Base-by-base conservation (phyloP, 2,888 invertebrate genomes). In the Sphaerophoria taeniata region DNA sequence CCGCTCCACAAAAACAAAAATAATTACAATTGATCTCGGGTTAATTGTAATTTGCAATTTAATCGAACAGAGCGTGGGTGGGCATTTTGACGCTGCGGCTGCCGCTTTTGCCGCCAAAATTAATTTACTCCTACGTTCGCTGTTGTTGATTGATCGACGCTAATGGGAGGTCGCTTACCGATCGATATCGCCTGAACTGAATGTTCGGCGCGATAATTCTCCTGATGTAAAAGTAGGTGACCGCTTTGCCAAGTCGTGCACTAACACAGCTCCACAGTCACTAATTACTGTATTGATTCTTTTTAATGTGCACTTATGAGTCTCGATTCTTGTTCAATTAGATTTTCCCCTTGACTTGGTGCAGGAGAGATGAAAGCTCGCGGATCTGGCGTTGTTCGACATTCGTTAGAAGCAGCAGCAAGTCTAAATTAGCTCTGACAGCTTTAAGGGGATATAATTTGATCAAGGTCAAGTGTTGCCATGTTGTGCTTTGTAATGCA, bases 31-130 rank as follows among this genome's bases (percentile, higher is more conserved):
- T 81, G 84, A 85, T 80, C 84, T 71, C 16, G 76, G 84, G 84
- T 85, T 81, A 85, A 81, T 81, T 81, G 84, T 73, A 81, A 85
- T 85, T 85, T 70, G 81, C 84, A 72, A 80, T 75, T 43, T 43
- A 71, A 74, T 78, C 81, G 71, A 58, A 36, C 16, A 34, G 47
- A 14, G 24, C 39, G 78, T 39, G 65, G 34, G 84, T 78, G 75
- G 75, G 69, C 67, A 56, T 67, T 78, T 47, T 71, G 65, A 16
- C 73, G 31, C 43, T 43, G 43, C 43, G 9, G 43, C 43, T 9
- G 43, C 43, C 43, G 43, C 43, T 6, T 24, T 24, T 9, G 39
- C 39, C 39, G 39, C 9, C 34, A 49, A 67, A 34, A 69, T 34
- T 39, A 51, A 58, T 24, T 24, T 24, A 65, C n/a, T 7, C 43